phyloP scores from a whole-genome alignment of 2,888 invertebrate species.

The Leptothorax acervorum region DNA sequence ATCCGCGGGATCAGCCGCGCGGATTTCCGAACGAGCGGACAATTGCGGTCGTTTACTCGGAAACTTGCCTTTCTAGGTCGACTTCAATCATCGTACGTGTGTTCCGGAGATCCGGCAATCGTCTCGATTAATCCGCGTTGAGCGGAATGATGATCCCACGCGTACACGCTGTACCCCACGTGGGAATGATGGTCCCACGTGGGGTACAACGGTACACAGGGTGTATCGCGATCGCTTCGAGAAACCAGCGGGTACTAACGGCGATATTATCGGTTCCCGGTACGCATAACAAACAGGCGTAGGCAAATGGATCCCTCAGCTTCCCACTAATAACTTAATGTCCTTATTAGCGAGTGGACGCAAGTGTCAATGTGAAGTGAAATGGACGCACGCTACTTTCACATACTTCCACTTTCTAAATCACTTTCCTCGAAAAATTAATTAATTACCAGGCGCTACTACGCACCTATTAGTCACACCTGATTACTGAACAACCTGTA shows the following conservation, averaged over 20 bases:
- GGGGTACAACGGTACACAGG: not conserved
- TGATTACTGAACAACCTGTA: not conserved
- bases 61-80: conserved; percentile 25
- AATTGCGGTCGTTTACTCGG: conserved; percentile 36
- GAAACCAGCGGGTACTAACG: not conserved
- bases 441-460: conserved; percentile 1
- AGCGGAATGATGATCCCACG: not conserved
- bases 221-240: not conserved
- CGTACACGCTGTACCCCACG: not conserved
- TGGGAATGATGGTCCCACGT: not conserved
- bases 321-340: not conserved
- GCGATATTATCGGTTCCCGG: not conserved
- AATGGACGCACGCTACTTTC: conserved; percentile 4
- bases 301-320: not conserved
- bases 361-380: not conserved
- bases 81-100: conserved; percentile 1
- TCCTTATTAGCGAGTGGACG: not conserved
- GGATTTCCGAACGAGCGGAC: conserved; percentile 53
- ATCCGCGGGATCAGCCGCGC: conserved; percentile 56
- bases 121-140: not conserved
- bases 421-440: conserved; percentile 10
- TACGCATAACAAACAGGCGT: not conserved
- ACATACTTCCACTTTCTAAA: conserved; percentile 19
- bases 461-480: not conserved
- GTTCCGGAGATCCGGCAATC: conserved; percentile 9